phyloP scores from a whole-genome alignment of 2,113 vertebrate species.

The Rhinogobius similis region DNA sequence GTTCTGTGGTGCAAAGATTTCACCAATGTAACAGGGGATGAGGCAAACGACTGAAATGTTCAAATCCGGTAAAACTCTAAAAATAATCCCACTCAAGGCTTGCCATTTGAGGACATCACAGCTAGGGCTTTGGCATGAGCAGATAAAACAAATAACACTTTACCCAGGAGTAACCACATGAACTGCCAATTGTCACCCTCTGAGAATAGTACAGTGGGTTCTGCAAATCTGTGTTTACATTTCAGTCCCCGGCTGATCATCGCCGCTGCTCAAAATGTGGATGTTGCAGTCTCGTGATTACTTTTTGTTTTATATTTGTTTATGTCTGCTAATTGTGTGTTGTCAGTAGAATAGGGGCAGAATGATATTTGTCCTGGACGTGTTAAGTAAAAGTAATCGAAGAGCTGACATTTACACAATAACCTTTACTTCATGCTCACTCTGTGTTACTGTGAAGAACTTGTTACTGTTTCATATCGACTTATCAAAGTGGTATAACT shows the following conservation, averaged over 20 bases:
- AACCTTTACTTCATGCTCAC: neutral
- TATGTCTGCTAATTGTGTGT: neutral
- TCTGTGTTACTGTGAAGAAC: neutral
- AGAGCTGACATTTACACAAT: neutral
- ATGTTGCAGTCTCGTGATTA: neutral
- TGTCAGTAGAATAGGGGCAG: no score
- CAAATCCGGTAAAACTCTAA: constrained; percentile 57
- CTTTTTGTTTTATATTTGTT: neutral
- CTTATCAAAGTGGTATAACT: no score
- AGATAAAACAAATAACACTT: constrained; percentile 51
- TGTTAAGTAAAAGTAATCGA: no score
- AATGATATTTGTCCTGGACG: no score
- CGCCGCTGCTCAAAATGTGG: neutral
- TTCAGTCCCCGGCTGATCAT: constrained; percentile 21
- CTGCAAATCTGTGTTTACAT: constrained; percentile 52
- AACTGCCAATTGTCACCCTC: constrained; percentile 54
- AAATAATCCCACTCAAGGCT: constrained; percentile 56
- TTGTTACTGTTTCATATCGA: neutral
- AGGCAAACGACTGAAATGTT: constrained; percentile 73
- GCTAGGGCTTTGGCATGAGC: constrained; percentile 34
- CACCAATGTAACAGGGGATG: constrained; percentile 58
- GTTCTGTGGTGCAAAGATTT: constrained; percentile 57
- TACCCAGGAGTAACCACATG: constrained; percentile 38
- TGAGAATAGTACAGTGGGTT: constrained; percentile 51
- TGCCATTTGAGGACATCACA: constrained; percentile 60